Evolutionary conservation across 2,888 invertebrate genomes (phyloP).

Genomic region (Orthonevra nobilis): DNA sequence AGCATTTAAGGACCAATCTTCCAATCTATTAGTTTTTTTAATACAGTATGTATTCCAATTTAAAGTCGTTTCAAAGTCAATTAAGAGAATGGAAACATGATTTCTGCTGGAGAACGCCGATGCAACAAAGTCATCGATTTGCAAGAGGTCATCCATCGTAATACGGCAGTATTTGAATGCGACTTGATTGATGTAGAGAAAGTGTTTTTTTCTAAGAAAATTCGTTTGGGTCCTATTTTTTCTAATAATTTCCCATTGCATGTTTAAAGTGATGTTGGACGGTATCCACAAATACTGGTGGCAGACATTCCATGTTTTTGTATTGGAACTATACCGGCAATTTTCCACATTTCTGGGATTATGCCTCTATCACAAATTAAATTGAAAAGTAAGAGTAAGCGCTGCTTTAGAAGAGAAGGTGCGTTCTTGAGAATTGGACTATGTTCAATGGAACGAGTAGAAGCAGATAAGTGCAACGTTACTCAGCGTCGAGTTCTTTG

Average conservation of each 20-base stretch:
- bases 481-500: neutral
- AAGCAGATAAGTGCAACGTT: neutral
- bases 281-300: neutral
- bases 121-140: neutral
- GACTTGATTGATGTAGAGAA: slow-evolving; percentile 15
- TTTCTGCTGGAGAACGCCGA: neutral
- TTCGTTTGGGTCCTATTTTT: slow-evolving; percentile 30
- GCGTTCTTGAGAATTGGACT: slow-evolving; percentile 11
- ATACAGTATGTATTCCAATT: slow-evolving; percentile 2
- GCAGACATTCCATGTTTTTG: neutral
- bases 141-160: neutral
- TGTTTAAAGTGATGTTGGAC: slow-evolving; percentile 37
- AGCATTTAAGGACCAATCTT: slow-evolving; percentile 28
- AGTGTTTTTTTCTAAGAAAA: slow-evolving; percentile 8
- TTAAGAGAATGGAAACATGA: too few relatives aligned
- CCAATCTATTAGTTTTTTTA: slow-evolving; percentile 9
- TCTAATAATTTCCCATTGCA: slow-evolving; percentile 22
- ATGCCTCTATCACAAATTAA: slow-evolving; percentile 5
- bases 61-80: slow-evolving; percentile 8
- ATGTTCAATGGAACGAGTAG: neutral
- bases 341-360: slow-evolving; percentile 27
- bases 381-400: slow-evolving; percentile 4
- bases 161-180: neutral
- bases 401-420: neutral
- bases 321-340: neutral